These are phyloP conservation scores for Lepidocyrtoides sp. DNA, from an alignment of 2,888 invertebrate genomes.

Conservation along the genomic window DNA sequence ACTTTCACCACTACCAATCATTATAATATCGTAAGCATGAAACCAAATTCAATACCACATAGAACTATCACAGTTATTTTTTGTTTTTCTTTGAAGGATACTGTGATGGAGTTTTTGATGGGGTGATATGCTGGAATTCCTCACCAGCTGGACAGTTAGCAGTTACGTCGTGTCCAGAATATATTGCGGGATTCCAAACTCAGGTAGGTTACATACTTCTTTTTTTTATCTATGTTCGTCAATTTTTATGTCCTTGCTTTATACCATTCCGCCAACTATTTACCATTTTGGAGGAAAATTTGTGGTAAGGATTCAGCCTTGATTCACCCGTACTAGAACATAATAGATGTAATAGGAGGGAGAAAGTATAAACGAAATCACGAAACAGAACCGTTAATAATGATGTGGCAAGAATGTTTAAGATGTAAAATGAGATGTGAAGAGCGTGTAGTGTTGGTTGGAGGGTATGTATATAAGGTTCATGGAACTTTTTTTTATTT, in stretches of 20 bases:
- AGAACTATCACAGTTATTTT: neutral
- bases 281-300: neutral
- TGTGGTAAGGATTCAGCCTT: neutral
- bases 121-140: conserved; percentile 88
- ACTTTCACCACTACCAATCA: neutral
- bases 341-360: neutral
- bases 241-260: conserved; percentile 17
- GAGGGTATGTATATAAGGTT: neutral
- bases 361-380: neutral
- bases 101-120: conserved; percentile 89
- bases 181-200: conserved; percentile 64
- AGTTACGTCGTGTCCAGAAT: conserved; percentile 87
- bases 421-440: neutral
- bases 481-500: conserved; percentile 3
- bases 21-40: neutral
- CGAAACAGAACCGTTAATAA: neutral
- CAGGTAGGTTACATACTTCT: conserved; percentile 37
- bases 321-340: neutral
- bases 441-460: neutral
- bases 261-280: neutral
- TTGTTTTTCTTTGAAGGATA: conserved; percentile 52
- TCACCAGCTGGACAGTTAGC: conserved; percentile 87
- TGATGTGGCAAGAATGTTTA: neutral
- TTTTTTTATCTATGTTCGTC: neutral
- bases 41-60: neutral